Evolutionary conservation across 2,113 vertebrate genomes (phyloP), one percentile per base, ranked within the genome.

Genomic region (Bombycilla garrulus): DNA sequence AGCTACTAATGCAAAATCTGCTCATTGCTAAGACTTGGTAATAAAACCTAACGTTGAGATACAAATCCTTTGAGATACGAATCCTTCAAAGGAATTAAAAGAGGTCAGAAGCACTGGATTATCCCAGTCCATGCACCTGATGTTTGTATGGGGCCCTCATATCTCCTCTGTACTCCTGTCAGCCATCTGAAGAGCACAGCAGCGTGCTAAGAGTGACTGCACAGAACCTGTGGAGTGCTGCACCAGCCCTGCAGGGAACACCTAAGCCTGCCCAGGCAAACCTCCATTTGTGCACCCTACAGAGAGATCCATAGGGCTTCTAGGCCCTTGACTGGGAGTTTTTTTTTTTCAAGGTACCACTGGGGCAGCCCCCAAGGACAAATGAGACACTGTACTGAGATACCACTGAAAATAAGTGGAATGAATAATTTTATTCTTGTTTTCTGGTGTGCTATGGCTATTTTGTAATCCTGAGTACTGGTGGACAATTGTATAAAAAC

Each of bases 71-170:
- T 4, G 45, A 88, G 58, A 45, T 9, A 31, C 8, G 35, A 92
- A 65, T 45, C 31, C 23, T 84, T 73, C 31, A 83, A 14, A 61
- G 38, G 36, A 69, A 80, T 65, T 90, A 80, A 45, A 60, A 83
- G 62, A 72, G 67, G 62, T 22, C 31, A 76, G 58, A 83, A 92
- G 40, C 36, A 80, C 31, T n/a, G 36, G 21, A 67, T 61, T 69
- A 82, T 31, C 36, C 36, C 60, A 80, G 71, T 40, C 26, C 50
- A 86, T 69, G 40, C 15, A 65, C 40, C 36, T 36, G 23, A 64
- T 51, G 42, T n/a, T 56, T 1, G 0, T 51, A 47, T 0, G 9
- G 29, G 51, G 10, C 57, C 40, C 17, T 65, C 57, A 64, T 29
- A 42, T 15, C 33, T 66, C 10, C 1, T 10, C 20, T 11, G 24